Conservation (phyloP, 2,888 invertebrate genomes). For the Megaustenia siamemsis region DNA sequence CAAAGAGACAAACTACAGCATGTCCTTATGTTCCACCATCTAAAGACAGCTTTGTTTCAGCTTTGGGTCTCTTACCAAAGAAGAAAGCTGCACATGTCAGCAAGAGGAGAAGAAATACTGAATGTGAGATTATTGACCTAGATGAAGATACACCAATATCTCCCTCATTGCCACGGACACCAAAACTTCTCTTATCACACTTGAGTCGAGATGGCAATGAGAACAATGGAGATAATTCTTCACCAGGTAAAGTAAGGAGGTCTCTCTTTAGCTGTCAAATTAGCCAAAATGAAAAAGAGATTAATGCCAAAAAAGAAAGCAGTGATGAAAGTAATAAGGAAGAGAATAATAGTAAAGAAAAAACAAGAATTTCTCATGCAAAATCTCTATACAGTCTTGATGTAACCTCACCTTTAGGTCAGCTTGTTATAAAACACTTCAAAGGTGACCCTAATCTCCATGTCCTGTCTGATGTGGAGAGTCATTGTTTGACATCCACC, state of each 20-base stretch:
- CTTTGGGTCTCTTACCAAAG: slow-evolving; percentile 66
- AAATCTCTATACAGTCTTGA: slow-evolving; percentile 71
- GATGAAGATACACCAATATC: slow-evolving; percentile 67
- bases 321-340: slow-evolving; percentile 56
- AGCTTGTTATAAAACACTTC: slow-evolving; percentile 71
- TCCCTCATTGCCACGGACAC: slow-evolving; percentile 69
- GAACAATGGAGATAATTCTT: neutral
- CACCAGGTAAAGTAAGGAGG: neutral
- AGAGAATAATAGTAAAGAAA: slow-evolving; percentile 56
- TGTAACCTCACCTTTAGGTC: slow-evolving; percentile 71
- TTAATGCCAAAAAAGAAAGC: slow-evolving; percentile 43
- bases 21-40: slow-evolving; percentile 48
- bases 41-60: slow-evolving; percentile 55
- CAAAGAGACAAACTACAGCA: slow-evolving; percentile 20
- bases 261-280: slow-evolving; percentile 26
- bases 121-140: slow-evolving; percentile 67
- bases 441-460: slow-evolving; percentile 64
- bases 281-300: slow-evolving; percentile 28
- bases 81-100: slow-evolving; percentile 66
- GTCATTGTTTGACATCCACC: slow-evolving; percentile 66
- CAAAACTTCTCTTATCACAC: slow-evolving; percentile 75
- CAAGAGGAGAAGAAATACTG: slow-evolving; percentile 56
- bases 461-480: slow-evolving; percentile 66
- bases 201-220: slow-evolving; percentile 66
- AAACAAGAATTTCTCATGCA: slow-evolving; percentile 17